These are phyloP conservation scores for Capreolus pygargus DNA, from an alignment of 2,113 vertebrate species.

Conservation along the genomic window DNA sequence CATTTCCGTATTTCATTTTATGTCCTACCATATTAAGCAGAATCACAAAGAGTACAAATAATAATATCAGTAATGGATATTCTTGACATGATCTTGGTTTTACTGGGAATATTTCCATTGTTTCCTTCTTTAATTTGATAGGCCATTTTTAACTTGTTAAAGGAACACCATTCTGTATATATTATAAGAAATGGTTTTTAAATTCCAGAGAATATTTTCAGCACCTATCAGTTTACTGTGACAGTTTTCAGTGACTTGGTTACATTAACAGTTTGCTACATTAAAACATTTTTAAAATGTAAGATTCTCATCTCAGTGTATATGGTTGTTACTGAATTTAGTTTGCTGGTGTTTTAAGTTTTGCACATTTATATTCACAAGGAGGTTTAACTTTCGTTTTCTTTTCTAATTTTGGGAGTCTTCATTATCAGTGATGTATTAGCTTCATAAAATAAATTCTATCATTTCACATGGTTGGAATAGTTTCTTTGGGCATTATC, in stretches of 20 bases:
- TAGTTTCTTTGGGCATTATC: neutral
- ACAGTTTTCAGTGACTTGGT: neutral
- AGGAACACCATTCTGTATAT: neutral
- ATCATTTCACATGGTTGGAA: neutral
- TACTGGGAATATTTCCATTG: neutral
- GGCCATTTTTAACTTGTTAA: neutral
- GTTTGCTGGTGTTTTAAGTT: neutral
- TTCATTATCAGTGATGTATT: neutral
- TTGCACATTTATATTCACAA: neutral
- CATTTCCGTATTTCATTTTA: neutral
- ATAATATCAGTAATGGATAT: neutral
- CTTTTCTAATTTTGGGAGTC: neutral
- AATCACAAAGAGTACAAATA: neutral
- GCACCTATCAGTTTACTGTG: neutral
- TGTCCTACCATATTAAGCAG: neutral
- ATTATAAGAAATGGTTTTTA: neutral
- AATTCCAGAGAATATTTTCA: neutral
- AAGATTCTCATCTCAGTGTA: neutral
- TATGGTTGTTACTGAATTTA: neutral
- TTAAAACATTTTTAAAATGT: neutral
- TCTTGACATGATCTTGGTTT: neutral
- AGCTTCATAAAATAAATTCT: constrained; percentile 18
- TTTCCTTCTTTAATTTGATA: neutral
- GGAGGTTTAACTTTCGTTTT: neutral
- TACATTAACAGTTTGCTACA: neutral